Evolutionary conservation across 2,797 vertebrate species (phyloP), one percentile per base, ranked within the genome.

Genomic region (Gallinago solitaria): DNA sequence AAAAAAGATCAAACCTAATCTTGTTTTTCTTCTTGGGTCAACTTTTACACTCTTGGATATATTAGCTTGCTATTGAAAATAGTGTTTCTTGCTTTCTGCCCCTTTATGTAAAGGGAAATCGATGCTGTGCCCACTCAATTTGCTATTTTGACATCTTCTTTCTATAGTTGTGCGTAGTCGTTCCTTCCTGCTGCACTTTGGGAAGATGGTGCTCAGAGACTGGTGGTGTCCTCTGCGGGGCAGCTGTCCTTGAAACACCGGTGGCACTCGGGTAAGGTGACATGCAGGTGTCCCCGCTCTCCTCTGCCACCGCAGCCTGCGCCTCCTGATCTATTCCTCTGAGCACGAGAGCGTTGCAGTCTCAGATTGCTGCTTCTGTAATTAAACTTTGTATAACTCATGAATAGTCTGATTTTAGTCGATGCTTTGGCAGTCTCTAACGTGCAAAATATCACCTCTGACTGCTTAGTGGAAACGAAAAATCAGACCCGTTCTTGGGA

Each of bases 1-100:
- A 90, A 53, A 65, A 81, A 79, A 63, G 85, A 91, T 74, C 76
- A 82, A 94, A 67, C 67, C 60, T 93, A 77, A 95, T 95, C 91
- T 91, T 84, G 64, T 84, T 95, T 87, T 91, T 93, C 37, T 95
- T 94, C 81, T 79, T 70, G 56, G 74, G 85, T 93, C 68, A 75
- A 33, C 91, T 93, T 89, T 59, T 90, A 92, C 92, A 53, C 74
- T 93, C 37, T 61, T 27, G 78, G 64, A 28, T 87, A 23, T 71
- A 56, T 94, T 85, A 61, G 61, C 47, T 89, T 70, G 60, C 64
- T 78, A 6, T 68, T 93, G 83, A 68, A 92, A 87, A 85, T 7
- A 57, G 18, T 30, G 8, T 89, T 83, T 67, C 15, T 70, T 86
- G 81, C 50, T 86, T 70, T 82, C 68, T 89, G 51, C 77, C 48